Evolutionary conservation across 2,113 vertebrate species (phyloP), one percentile per base, ranked within the genome.

Genomic region (Equus quagga): DNA sequence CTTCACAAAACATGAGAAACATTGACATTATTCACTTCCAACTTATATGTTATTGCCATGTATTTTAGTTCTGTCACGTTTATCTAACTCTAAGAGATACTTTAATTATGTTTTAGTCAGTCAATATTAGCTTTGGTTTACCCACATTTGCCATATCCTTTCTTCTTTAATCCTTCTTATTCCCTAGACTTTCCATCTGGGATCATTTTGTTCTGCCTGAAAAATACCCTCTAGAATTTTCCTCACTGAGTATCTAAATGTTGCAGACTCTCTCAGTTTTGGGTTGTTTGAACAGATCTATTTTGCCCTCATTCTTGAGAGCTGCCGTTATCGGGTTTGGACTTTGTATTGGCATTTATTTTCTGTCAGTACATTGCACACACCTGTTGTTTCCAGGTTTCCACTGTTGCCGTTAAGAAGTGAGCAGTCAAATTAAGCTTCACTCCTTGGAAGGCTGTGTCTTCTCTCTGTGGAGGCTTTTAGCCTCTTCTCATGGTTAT

Each of bases 161-260:
- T 54, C 6, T 65, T 76, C 70, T 86, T 81, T 84, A 65, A 26
- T 56, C 7, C 36, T 58, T 60, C 41, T 19, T 69, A 87, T 58
- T 26, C 23, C 18, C 91, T 28, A 54, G 21, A 88, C 1, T 21
- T 75, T 80, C 58, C n/a, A 72, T 86, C 67, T 87, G n/a, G 51
- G 33, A 56, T 89, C 23, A 65, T 67, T 96, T 89, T 87, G 54
- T 91, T 94, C 56, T 72, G 19, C 36, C 33, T 90, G 49, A 73
- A 83, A 93, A 81, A 69, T 46, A 73, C 24, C 28, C 24, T 81
- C 73, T 51, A 83, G 36, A 87, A 19, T 26, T 73, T 86, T 82
- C 54, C 67, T 94, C 36, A 44, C 36, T 56, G 56, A 83, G 12
- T 44, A 41, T 49, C 31, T 70, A 69, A 64, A 72, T 28, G 12